Conservation (phyloP, 2,888 invertebrate species). For the Tridacna crocea region DNA sequence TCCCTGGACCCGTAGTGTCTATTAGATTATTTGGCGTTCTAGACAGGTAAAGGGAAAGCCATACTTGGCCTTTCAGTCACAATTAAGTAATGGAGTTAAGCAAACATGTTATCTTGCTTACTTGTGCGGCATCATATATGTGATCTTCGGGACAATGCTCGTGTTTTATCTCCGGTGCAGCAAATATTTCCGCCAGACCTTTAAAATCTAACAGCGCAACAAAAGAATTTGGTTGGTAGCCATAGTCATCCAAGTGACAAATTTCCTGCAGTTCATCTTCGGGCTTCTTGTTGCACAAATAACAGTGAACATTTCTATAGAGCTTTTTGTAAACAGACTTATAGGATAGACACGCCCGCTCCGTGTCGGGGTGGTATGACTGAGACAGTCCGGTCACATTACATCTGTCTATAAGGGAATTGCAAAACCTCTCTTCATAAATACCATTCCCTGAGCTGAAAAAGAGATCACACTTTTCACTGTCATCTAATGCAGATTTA, state of each 20-base stretch:
- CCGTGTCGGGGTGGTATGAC: not conserved
- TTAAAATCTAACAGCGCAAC: constrained; percentile 24
- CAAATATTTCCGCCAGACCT: not conserved
- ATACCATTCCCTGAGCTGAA: not conserved
- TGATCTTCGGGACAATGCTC: not conserved
- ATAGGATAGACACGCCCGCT: constrained; percentile 25
- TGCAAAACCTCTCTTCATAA: not conserved
- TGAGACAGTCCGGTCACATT: constrained; percentile 19
- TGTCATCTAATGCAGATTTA: not conserved
- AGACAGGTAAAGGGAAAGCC: too few relatives aligned
- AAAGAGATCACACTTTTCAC: not conserved
- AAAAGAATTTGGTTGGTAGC: not conserved
- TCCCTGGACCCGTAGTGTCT: too few relatives aligned
- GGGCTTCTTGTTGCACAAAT: constrained; percentile 11
- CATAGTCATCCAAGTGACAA: not conserved
- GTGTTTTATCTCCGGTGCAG: not conserved
- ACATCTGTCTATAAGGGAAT: constrained; percentile 7
- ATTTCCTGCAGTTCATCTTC: not conserved
- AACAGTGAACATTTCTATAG: constrained; percentile 25
- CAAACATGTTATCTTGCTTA: not conserved
- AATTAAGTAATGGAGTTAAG: too few relatives aligned
- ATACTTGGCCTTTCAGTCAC: too few relatives aligned
- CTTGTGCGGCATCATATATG: not conserved
- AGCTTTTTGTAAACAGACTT: not conserved
- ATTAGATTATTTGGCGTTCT: too few relatives aligned